Base-by-base conservation (phyloP, 2,113 vertebrate genomes). In the Rhabdomys dilectus region DNA sequence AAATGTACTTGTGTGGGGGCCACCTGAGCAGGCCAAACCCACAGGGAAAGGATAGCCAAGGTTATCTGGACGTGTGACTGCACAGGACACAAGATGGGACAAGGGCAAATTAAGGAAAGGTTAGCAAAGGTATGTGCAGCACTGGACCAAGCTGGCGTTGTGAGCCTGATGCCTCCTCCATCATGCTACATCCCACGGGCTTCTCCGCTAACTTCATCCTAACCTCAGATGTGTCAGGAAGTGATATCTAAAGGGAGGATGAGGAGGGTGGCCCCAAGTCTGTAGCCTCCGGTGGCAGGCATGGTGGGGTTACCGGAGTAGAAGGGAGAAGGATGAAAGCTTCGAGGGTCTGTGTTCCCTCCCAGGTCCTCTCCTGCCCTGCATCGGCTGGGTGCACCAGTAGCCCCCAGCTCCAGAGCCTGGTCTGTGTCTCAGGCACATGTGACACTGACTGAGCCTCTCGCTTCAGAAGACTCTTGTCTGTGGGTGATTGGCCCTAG, bases 111-210 rank as follows among this genome's bases (percentile, higher is more conserved):
- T 60, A 39, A 56, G 15, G 48, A 88, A 51, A 85, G 11, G 4
- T 84, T 82, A n/a, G 39, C 17, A 68, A 92, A 36, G 24, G 31
- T 60, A 8, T 22, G 39, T 24, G 31, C 36, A 31, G 39, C 39
- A 21, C 45, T 12, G 66, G 76, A 26, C 22, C 93, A 60, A 21
- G 73, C 56, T 51, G n/a, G 51, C 15, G 5, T 9, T 42, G 11
- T 1, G 17, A 90, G 53, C n/a, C 24, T 10, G 9, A 51, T 0
- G 21, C 75, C 70, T 66, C 22, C 64, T 17, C 70, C 62, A 42
- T 72, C 80, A 34, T 4, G 16, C 29, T 9, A 2, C 22, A 42
- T 36, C 51, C 21, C 0, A 1, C 0, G 1, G 86, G 51, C 42
- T 70, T 39, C 72, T 15, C 42, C 64, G 72, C 21, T 89, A 72